Evolutionary conservation across 1,140 invertebrate genomes (phyloP), one percentile per base, ranked within the genome.

Genomic region (Hylaeus volcanicus): DNA sequence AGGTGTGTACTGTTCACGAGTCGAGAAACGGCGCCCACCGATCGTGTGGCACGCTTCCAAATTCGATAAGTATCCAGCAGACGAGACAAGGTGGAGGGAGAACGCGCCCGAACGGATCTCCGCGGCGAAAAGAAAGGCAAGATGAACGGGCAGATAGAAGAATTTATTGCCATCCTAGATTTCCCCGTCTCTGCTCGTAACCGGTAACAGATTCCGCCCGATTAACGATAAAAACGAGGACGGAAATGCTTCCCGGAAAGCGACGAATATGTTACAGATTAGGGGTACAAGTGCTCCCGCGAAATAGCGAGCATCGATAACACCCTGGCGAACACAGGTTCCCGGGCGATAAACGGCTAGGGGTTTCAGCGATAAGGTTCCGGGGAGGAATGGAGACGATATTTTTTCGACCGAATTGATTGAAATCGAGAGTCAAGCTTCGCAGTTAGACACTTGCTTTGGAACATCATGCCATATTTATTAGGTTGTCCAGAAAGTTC

Each of bases 1-100:
- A 79, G 65, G 61, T 82, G 75, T 65, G 61, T 78, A 82, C 75
- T 60, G 51, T 61, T 76, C 65, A 51, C 58, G 61, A 69, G 41
- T 55, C 37, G 15, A n/a, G 74, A 71, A 41, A 45, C 61, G 74
- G 41, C n/a, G 37, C 43, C 37, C 71, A 51, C 39, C 78, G 63
- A 71, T 77, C 74, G 51, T 65, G 80, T 82, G 80, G 80, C 80
- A 82, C 80, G 65, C 55, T 79, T 79, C 80, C 80, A 82, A 82
- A 82, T 82, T 82, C 75, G 80, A 82, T 82, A 82, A 82, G 75
- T 63, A 82, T 82, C 80, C 80, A 53, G 64, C 53, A 53, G 55
- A 68, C 60, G 60, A 26, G 26, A 26, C 26, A 43, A 41, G 26
- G 48, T 26, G 55, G 45, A 45, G 69, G 60, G 15, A 56, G 45